Percentiles rank a stretch among this genome's conserved stretches.
Conservation (phyloP, 2,113 vertebrate genomes). For the Tichodroma muraria region DNA sequence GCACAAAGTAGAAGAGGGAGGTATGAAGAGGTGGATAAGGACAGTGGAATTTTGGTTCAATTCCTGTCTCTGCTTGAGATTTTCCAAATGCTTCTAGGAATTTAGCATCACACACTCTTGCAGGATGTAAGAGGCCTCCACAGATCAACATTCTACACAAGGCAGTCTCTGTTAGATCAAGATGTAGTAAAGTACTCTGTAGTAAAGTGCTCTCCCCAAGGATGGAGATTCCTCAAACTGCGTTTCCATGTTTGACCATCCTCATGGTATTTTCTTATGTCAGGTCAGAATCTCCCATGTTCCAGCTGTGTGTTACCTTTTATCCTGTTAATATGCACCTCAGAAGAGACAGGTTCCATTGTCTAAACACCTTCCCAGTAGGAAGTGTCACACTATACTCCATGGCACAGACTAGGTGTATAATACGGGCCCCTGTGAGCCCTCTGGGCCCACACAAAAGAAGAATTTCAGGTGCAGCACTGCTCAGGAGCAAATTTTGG, state of each 20-base stretch:
- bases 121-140: neutral
- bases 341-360: neutral
- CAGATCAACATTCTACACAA: neutral
- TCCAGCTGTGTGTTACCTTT: neutral
- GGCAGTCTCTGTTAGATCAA: neutral
- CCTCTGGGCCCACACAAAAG: neutral
- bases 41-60: neutral
- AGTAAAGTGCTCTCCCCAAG: neutral
- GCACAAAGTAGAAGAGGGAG: neutral
- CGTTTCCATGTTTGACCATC: neutral
- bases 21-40: neutral
- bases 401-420: neutral
- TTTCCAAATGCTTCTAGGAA: neutral
- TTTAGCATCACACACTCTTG: neutral
- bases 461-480: neutral
- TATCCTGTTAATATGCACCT: neutral
- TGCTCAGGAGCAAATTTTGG: neutral
- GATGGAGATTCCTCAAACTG: neutral
- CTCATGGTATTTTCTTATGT: neutral
- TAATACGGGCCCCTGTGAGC: neutral
- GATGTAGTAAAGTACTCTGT: neutral
- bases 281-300: neutral
- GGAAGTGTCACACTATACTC: neutral
- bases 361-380: neutral
- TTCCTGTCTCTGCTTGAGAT: neutral